Evolutionary conservation across 2,888 invertebrate species (phyloP).

Genomic region (Hemaris fuciformis): DNA sequence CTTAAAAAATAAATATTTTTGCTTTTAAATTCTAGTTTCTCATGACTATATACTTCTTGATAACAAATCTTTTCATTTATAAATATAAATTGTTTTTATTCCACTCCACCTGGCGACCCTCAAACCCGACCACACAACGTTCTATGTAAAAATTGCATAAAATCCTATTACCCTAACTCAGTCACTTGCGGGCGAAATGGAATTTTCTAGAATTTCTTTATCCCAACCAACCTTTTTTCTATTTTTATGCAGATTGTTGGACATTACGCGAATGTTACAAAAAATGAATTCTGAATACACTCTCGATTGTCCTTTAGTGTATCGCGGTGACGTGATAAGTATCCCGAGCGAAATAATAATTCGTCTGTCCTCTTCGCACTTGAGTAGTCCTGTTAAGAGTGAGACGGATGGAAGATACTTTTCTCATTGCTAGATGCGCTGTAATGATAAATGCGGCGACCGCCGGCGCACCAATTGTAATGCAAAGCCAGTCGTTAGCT

Average conservation of each 20-base stretch:
- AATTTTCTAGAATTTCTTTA: constrained; percentile 20
- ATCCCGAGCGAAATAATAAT: constrained; percentile 10
- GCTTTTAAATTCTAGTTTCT: not conserved
- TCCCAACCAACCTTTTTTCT: constrained; percentile 21
- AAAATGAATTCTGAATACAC: constrained; percentile 8
- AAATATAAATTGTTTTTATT: not conserved
- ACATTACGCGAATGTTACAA: constrained; percentile 19
- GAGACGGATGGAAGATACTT: not conserved
- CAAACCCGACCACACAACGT: not conserved
- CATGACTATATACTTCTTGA: not conserved
- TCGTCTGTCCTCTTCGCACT: not conserved
- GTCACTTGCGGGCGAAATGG: constrained; percentile 22
- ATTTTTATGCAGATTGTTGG: constrained; percentile 18
- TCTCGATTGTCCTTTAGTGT: constrained; percentile 20
- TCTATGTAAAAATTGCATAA: constrained; percentile 23
- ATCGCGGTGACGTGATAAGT: constrained; percentile 11
- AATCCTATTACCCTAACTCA: constrained; percentile 26
- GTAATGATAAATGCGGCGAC: constrained; percentile 3
- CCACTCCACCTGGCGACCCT: not conserved
- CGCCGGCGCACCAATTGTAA: constrained; percentile 20
- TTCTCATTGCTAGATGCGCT: constrained; percentile 11
- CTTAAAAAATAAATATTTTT: too few relatives aligned
- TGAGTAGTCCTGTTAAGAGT: not conserved
- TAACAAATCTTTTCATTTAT: not conserved
- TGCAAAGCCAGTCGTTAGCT: constrained; percentile 23